Conservation (phyloP, 2,888 invertebrate species). For the Dendrolimus houi region DNA sequence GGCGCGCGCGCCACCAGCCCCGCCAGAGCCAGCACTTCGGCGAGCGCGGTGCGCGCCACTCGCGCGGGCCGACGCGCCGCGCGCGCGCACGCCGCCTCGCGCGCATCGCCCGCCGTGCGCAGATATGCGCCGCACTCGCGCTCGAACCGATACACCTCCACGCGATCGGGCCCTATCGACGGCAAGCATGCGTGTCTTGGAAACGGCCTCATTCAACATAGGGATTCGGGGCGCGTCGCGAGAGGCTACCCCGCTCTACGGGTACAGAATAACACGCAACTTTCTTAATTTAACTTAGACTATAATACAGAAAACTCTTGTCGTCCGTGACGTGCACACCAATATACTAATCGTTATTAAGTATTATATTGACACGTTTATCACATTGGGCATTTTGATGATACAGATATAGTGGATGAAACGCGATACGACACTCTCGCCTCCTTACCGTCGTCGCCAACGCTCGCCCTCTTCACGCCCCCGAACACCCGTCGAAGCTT, state of each 20-base stretch:
- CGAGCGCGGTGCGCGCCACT: conserved; percentile 17
- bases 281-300: too few relatives aligned
- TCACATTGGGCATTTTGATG: not conserved
- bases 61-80: conserved; percentile 16
- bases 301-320: too few relatives aligned
- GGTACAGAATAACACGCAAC: too few relatives aligned
- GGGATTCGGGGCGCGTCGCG: too few relatives aligned
- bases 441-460: conserved; percentile 15
- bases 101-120: conserved; percentile 20
- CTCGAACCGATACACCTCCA: conserved; percentile 50
- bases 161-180: conserved; percentile 31
- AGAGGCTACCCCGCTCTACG: too few relatives aligned
- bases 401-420: not conserved
- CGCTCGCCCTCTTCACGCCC: conserved; percentile 8
- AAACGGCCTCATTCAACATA: too few relatives aligned
- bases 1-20: conserved; percentile 77
- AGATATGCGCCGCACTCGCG: conserved; percentile 26
- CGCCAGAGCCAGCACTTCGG: conserved; percentile 78
- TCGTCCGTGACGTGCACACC: too few relatives aligned
- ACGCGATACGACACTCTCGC: not conserved
- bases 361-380: too few relatives aligned
- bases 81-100: conserved; percentile 17
- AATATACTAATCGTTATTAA: too few relatives aligned
- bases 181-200: not conserved
- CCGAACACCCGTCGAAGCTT: conserved; percentile 14